phyloP scores from a whole-genome alignment of 2,797 vertebrate genomes.

The Falco peregrinus region DNA sequence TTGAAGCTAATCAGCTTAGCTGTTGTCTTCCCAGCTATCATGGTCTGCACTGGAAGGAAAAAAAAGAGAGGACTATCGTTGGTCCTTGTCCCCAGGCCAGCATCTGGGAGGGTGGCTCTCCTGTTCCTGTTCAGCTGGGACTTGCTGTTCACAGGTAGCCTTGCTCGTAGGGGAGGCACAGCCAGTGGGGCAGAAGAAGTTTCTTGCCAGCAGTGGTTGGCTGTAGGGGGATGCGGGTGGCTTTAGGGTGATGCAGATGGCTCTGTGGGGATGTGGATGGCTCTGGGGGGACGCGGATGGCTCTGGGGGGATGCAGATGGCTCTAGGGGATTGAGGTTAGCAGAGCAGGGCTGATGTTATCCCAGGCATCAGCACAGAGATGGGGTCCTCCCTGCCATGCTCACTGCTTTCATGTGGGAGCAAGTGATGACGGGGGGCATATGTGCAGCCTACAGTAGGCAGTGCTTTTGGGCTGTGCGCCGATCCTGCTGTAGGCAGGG shows the following conservation, averaged over 20 bases:
- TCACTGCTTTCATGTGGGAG: fast-evolving
- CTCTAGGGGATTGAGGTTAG: not conserved
- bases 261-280: too few relatives aligned
- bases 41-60: not conserved
- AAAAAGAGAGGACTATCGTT: not conserved
- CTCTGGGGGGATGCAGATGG: not conserved
- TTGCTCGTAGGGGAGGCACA: fast-evolving
- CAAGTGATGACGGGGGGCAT: not conserved
- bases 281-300: not conserved
- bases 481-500: not conserved
- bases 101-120: not conserved
- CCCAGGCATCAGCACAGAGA: not conserved
- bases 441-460: not conserved
- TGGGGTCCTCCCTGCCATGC: fast-evolving
- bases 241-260: too few relatives aligned
- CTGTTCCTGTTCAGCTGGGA: not conserved
- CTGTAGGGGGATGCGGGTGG: not conserved
- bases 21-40: not conserved
- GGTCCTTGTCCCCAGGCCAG: not conserved
- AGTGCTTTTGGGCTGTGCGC: not conserved
- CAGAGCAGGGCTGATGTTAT: not conserved
- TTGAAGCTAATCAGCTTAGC: not conserved
- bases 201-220: not conserved
- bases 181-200: not conserved
- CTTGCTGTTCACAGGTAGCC: not conserved